Evolutionary conservation across 2,888 invertebrate species (phyloP).

Genomic region (Leptinotarsa haldemani): DNA sequence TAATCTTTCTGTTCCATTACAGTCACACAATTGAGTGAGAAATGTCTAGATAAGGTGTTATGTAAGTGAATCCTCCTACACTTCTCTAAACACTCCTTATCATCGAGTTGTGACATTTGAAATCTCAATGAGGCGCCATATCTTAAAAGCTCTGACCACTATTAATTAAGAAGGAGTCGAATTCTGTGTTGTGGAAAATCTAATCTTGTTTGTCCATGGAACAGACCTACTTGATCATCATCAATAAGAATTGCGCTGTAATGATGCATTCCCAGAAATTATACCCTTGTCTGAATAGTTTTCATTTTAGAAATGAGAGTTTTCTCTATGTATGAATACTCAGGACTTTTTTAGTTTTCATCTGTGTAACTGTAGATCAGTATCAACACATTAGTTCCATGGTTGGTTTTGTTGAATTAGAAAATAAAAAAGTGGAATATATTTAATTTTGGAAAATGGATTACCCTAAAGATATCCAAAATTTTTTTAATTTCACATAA

Average conservation of each 20-base stretch:
- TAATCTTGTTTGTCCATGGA: constrained; percentile 39
- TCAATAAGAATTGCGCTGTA: constrained; percentile 26
- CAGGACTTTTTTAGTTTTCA: too few species aligned
- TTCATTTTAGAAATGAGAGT: too few species aligned
- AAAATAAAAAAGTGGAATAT: too few species aligned
- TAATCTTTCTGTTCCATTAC: constrained; percentile 53
- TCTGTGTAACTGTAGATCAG: too few species aligned
- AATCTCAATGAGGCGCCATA: constrained; percentile 55
- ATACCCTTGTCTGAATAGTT: too few species aligned
- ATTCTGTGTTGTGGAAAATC: constrained; percentile 35
- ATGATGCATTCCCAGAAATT: background rate
- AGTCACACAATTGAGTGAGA: constrained; percentile 44
- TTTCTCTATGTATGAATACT: too few species aligned
- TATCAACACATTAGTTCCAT: too few species aligned
- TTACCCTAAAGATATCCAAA: too few species aligned
- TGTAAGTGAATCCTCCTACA: constrained; percentile 33
- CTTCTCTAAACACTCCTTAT: constrained; percentile 42
- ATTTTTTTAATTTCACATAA: too few species aligned
- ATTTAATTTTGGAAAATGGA: too few species aligned
- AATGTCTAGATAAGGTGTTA: constrained; percentile 34
- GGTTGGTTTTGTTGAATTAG: too few species aligned
- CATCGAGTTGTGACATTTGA: constrained; percentile 48
- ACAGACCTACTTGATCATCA: constrained; percentile 38
- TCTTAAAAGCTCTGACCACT: constrained; percentile 48
- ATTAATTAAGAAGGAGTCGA: constrained; percentile 49